Percentiles rank a stretch among this genome's conserved stretches.
These are phyloP conservation scores for Xyrauchen texanus DNA, from an alignment of 2,113 vertebrate genomes.

Conservation along the genomic window DNA sequence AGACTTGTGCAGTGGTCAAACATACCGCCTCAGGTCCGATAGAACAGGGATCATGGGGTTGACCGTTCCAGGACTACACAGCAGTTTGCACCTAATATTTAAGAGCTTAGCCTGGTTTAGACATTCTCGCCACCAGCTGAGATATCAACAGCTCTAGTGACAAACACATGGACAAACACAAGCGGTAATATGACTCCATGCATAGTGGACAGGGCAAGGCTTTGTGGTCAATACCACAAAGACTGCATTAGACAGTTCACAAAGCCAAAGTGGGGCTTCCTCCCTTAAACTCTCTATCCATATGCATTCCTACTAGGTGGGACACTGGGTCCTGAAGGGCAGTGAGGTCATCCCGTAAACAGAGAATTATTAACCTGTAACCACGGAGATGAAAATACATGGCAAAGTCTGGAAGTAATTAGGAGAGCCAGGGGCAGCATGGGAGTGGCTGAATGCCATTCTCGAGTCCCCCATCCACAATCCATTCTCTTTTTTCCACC, in stretches of 20 bases:
- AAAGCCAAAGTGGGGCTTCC: not conserved
- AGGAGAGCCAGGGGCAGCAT: slow-evolving; percentile 70
- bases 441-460: slow-evolving; percentile 73
- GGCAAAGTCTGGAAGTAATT: slow-evolving; percentile 78
- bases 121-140: slow-evolving; percentile 48
- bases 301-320: slow-evolving; percentile 28
- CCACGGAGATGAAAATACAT: slow-evolving; percentile 71
- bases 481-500: slow-evolving; percentile 29
- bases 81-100: slow-evolving; percentile 39
- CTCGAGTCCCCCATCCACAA: slow-evolving; percentile 48
- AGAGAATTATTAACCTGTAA: slow-evolving; percentile 76
- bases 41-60: not conserved
- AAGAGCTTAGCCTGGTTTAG: slow-evolving; percentile 38
- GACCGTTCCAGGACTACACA: slow-evolving; percentile 40
- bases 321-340: slow-evolving; percentile 52
- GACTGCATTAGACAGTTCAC: slow-evolving; percentile 5
- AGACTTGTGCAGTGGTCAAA: slow-evolving; percentile 27
- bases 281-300: not conserved
- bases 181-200: not conserved
- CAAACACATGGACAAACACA: slow-evolving; percentile 30
- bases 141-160: slow-evolving; percentile 29
- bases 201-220: not conserved
- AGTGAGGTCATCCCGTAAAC: slow-evolving; percentile 58
- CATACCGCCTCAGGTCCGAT: not conserved
- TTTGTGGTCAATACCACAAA: not conserved